Conservation (phyloP, 2,888 invertebrate species). For the Sinhomidia bicolor region DNA sequence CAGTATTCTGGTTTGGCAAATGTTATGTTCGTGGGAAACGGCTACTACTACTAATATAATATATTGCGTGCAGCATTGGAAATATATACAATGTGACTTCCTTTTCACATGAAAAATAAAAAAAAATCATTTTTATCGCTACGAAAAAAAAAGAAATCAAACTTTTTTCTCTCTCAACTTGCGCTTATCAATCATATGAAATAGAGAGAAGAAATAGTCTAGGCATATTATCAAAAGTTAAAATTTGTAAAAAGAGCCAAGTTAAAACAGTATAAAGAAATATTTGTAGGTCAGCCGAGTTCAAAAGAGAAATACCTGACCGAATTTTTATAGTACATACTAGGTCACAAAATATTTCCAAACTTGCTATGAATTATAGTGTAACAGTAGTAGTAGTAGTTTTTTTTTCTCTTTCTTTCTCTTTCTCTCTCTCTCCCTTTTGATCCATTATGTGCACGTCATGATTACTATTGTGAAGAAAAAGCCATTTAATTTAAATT, state of each 20-base stretch:
- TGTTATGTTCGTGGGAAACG: neutral
- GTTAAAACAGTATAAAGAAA: neutral
- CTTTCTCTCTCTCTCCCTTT: too few relatives aligned
- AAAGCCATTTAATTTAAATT: conserved; percentile 64
- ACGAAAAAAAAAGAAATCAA: too few relatives aligned
- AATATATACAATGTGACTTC: too few relatives aligned
- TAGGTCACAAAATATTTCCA: neutral
- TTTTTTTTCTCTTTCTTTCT: too few relatives aligned
- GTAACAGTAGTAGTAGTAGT: neutral
- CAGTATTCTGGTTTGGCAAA: neutral
- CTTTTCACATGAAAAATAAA: too few relatives aligned
- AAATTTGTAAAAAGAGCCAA: neutral
- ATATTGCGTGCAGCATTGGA: too few relatives aligned
- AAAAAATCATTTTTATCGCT: too few relatives aligned
- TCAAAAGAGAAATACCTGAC: conserved; percentile 59
- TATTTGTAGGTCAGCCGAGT: conserved; percentile 14
- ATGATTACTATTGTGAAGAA: conserved; percentile 53
- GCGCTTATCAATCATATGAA: neutral
- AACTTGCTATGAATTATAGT: neutral
- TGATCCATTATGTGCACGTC: conserved; percentile 54
- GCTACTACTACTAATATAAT: too few relatives aligned
- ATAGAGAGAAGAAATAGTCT: neutral
- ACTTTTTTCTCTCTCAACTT: neutral
- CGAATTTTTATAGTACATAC: conserved; percentile 27
- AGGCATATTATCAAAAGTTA: neutral